A percentile compares a stretch with the other conserved stretches of the same genome.
These are phyloP conservation scores for Pitangus sulphuratus DNA, from an alignment of 2,797 vertebrate species.

Conservation along the genomic window DNA sequence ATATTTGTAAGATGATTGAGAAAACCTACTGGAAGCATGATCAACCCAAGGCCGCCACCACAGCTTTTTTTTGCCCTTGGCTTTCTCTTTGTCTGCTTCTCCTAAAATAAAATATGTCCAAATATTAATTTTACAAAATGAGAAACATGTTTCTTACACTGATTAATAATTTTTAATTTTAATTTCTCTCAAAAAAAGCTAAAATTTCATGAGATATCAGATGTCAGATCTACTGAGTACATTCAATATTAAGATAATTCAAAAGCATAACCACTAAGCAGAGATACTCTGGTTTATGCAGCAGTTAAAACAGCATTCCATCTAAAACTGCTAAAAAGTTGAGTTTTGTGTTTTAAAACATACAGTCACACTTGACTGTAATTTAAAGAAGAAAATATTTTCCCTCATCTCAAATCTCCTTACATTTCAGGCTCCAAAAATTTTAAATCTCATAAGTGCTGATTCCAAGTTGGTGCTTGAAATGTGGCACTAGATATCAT, in stretches of 20 bases:
- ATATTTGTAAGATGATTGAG: slow-evolving; percentile 90
- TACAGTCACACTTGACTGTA: background rate
- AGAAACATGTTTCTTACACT: slow-evolving; percentile 77
- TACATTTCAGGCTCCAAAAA: background rate
- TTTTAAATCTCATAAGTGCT: background rate
- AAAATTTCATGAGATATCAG: slow-evolving; percentile 50
- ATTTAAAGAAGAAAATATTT: background rate
- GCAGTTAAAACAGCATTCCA: slow-evolving; percentile 8
- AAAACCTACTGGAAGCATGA: slow-evolving; percentile 99
- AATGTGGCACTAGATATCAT: background rate
- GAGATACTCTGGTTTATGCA: background rate
- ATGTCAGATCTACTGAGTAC: slow-evolving; percentile 38
- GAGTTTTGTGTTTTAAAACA: background rate
- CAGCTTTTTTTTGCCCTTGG: slow-evolving; percentile 99
- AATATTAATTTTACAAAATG: slow-evolving; percentile 87
- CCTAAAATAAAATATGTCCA: slow-evolving; percentile 98
- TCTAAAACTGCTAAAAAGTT: background rate
- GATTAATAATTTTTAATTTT: slow-evolving; percentile 66
- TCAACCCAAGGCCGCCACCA: slow-evolving; percentile 99
- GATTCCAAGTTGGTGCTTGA: background rate
- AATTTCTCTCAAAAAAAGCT: slow-evolving; percentile 56
- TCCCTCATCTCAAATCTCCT: background rate
- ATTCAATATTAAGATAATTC: background rate
- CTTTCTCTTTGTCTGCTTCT: slow-evolving; percentile 98
- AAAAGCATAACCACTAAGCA: background rate